A percentile compares a stretch with the other conserved stretches of the same genome.
phyloP scores from a whole-genome alignment of 2,113 vertebrate genomes.

The Tauraco erythrolophus region DNA sequence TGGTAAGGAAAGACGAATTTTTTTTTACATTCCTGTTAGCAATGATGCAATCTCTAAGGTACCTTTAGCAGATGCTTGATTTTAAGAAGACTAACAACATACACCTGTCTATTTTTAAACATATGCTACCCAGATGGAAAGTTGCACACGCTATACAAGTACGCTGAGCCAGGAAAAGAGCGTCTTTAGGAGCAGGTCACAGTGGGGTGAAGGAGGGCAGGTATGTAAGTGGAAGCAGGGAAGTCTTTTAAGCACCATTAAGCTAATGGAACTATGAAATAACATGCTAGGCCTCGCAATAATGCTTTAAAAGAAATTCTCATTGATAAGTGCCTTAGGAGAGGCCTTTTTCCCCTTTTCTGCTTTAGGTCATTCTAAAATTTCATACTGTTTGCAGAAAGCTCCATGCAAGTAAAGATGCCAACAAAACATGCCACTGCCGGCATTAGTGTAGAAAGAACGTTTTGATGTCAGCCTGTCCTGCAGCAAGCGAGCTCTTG shows the following conservation, averaged over 20 bases:
- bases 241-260: conserved; percentile 44
- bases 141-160: conserved; percentile 38
- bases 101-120: conserved; percentile 60
- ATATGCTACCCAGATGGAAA: conserved; percentile 60
- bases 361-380: not conserved
- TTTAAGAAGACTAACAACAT: conserved; percentile 41
- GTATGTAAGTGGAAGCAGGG: conserved; percentile 44
- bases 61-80: conserved; percentile 37
- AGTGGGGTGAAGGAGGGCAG: conserved; percentile 41
- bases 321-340: not conserved
- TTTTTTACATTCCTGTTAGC: not conserved
- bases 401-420: not conserved
- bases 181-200: conserved; percentile 42
- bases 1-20: not conserved
- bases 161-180: conserved; percentile 14
- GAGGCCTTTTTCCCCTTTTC: not conserved
- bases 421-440: not conserved
- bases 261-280: conserved; percentile 39
- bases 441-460: not conserved
- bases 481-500: not conserved
- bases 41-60: not conserved
- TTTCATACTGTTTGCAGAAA: not conserved
- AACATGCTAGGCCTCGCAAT: not conserved
- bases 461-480: not conserved
- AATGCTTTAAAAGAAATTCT: conserved; percentile 3